A percentile compares a stretch with the other conserved stretches of the same genome.
Conservation (phyloP, 2,113 vertebrate species). For the Hyaena hyaena region DNA sequence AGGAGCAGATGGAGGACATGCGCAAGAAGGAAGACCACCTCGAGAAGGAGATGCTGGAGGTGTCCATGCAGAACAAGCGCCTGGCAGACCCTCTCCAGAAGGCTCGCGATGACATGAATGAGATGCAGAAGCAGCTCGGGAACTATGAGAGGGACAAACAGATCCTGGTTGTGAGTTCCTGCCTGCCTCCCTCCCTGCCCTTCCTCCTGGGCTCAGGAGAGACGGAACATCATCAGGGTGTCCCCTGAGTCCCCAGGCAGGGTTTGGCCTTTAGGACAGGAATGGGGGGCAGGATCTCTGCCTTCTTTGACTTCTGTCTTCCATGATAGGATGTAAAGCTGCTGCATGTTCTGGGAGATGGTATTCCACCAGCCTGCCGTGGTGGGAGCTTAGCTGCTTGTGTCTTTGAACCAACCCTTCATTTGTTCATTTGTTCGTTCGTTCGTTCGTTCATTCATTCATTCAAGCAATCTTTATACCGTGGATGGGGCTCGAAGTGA, state of each 20-base stretch:
- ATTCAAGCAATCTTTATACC: not conserved
- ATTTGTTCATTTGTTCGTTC: no score
- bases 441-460: no score
- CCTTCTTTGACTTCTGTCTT: not conserved
- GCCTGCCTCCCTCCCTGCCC: no score
- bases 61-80: slow-evolving; percentile 86
- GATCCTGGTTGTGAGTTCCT: slow-evolving; percentile 84
- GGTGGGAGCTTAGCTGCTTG: not conserved
- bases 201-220: not conserved
- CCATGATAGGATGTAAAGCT: not conserved
- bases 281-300: not conserved
- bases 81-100: slow-evolving; percentile 87
- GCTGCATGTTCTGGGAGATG: not conserved
- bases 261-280: not conserved
- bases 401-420: not conserved
- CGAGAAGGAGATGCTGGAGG: slow-evolving; percentile 86
- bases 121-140: slow-evolving; percentile 85
- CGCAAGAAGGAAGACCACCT: slow-evolving; percentile 84
- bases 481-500: not conserved
- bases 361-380: rapidly evolving
- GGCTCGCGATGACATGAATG: slow-evolving; percentile 83
- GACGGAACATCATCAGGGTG: not conserved
- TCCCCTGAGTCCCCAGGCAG: not conserved
- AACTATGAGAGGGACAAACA: slow-evolving; percentile 86
- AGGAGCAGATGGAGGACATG: slow-evolving; percentile 90